Conservation (phyloP, 2,888 invertebrate species). For the Himalopsyche kuldschensis region DNA sequence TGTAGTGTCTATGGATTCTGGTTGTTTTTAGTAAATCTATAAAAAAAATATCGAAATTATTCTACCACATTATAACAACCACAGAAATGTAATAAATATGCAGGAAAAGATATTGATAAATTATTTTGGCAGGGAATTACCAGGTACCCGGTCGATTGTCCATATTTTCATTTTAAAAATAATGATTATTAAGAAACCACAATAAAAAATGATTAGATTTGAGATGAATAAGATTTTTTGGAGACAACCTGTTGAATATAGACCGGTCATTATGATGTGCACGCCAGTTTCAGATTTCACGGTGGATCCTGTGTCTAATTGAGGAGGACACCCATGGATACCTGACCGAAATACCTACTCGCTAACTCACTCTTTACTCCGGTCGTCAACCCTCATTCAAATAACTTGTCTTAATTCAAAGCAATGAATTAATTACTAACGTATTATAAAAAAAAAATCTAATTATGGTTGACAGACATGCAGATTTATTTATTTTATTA, state of each 20-base stretch:
- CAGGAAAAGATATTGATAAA: background rate
- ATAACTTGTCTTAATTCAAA: no score
- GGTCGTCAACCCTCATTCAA: background rate
- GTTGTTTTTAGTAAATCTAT: no score
- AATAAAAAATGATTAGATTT: background rate
- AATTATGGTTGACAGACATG: no score
- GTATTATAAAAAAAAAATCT: no score
- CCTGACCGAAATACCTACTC: background rate
- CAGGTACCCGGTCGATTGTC: background rate
- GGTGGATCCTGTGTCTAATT: background rate
- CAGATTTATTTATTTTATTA: no score
- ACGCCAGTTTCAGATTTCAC: background rate
- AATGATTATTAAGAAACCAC: background rate
- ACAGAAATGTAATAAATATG: background rate
- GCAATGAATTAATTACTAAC: no score
- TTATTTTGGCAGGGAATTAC: background rate
- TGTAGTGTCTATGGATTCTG: no score
- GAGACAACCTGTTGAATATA: background rate
- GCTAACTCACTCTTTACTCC: background rate
- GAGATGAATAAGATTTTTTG: background rate
- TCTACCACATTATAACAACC: background rate
- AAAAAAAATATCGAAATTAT: no score
- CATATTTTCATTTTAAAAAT: background rate
- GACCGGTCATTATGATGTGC: background rate
- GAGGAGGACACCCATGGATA: background rate